Percentiles rank a stretch among this genome's conserved stretches.
phyloP scores from a whole-genome alignment of 23 tunicate species.

The Styela plicata region DNA sequence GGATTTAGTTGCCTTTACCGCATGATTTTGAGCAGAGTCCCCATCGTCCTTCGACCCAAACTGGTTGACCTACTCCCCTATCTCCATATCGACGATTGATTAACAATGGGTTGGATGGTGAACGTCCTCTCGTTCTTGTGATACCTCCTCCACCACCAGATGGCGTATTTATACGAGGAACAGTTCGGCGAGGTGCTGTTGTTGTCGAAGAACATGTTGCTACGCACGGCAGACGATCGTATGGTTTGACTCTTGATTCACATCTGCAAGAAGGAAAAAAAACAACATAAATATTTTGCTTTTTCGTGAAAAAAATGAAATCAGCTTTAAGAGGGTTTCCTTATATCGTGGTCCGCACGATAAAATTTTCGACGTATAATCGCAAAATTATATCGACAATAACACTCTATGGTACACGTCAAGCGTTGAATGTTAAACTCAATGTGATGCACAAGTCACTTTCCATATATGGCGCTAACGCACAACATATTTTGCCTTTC shows the following conservation, averaged over 20 bases:
- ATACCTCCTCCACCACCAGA: constrained; percentile 3
- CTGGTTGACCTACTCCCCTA: constrained; percentile 8
- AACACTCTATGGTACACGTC: background rate
- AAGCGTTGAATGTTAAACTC: background rate
- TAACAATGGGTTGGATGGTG: background rate
- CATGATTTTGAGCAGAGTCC: constrained; percentile 79
- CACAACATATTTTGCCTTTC: background rate
- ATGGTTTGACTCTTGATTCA: constrained; percentile 45
- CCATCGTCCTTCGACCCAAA: constrained; percentile 83
- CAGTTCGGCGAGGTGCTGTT: background rate
- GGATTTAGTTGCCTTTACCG: constrained; percentile 68
- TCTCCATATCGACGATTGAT: constrained; percentile 14
- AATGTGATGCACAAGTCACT: background rate
- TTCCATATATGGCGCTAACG: background rate
- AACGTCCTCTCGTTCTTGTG: background rate
- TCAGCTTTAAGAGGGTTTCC: too few relatives aligned
- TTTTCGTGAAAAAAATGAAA: too few relatives aligned
- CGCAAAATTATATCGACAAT: background rate
- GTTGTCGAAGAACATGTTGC: constrained; percentile 42
- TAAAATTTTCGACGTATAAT: background rate
- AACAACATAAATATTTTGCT: background rate
- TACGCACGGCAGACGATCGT: constrained; percentile 59
- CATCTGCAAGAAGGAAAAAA: constrained; percentile 45
- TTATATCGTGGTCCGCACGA: too few relatives aligned
- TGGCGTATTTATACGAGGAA: background rate